These are phyloP conservation scores for Aphidius colemani DNA, from an alignment of 2,888 invertebrate species.

Conservation along the genomic window DNA sequence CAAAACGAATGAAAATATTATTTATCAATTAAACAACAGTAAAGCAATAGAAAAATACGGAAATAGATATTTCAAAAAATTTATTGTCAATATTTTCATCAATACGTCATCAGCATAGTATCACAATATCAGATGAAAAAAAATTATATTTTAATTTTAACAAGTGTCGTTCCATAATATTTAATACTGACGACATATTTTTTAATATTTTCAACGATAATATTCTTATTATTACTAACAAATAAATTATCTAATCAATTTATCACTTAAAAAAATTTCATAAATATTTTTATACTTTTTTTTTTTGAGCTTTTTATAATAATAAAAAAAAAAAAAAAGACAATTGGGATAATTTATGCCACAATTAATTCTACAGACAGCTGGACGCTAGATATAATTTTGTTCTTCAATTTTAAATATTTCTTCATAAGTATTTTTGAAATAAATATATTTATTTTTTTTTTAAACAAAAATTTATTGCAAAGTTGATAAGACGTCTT, in stretches of 20 bases:
- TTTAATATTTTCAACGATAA: no score
- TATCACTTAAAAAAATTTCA: no score
- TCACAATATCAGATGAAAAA: not conserved
- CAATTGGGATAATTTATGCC: conserved; percentile 53
- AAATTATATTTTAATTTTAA: not conserved
- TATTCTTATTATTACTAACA: no score
- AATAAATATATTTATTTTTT: no score
- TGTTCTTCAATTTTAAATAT: not conserved
- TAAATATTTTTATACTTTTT: no score
- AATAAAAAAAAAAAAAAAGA: conserved; percentile 5
- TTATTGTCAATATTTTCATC: not conserved
- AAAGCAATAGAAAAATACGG: not conserved
- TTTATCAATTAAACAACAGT: not conserved
- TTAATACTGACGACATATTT: no score
- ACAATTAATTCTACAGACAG: conserved; percentile 52
- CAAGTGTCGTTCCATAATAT: no score
- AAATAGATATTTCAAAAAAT: not conserved
- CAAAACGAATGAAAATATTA: not conserved
- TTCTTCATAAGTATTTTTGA: not conserved
- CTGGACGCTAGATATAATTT: conserved; percentile 42
- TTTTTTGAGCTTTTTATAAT: no score
- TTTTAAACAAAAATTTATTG: not conserved
- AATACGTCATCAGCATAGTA: not conserved
- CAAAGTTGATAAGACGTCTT: not conserved
- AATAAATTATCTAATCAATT: no score